phyloP scores from a whole-genome alignment of 2,888 invertebrate species.

The Amphiduros pacificus region DNA sequence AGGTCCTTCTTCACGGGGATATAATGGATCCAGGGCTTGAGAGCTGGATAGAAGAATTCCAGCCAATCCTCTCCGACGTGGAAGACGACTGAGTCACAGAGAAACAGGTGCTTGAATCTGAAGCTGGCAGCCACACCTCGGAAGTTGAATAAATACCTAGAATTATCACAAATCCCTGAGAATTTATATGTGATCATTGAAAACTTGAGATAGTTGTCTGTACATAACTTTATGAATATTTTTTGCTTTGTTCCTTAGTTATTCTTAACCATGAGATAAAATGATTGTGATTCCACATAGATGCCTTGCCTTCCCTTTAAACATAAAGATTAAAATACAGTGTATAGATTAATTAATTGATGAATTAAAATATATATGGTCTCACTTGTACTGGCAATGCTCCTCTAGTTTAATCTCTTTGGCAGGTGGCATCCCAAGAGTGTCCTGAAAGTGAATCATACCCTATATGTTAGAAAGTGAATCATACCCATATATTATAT shows the following conservation, averaged over 20 bases:
- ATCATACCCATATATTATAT: too few relatives aligned
- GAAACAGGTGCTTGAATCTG: constrained; percentile 90
- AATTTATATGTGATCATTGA: too few relatives aligned
- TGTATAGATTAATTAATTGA: not conserved
- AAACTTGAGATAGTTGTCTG: too few relatives aligned
- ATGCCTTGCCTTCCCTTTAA: not conserved
- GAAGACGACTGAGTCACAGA: constrained; percentile 89
- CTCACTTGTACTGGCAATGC: constrained; percentile 78
- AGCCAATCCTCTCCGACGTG: constrained; percentile 93
- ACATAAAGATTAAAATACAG: not conserved
- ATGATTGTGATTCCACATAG: too few relatives aligned
- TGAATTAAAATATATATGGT: too few relatives aligned
- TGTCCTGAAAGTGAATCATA: constrained; percentile 77
- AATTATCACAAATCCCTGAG: constrained; percentile 8
- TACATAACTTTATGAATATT: too few relatives aligned
- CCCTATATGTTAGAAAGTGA: too few relatives aligned
- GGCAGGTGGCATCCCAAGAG: constrained; percentile 80
- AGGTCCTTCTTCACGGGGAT: constrained; percentile 78
- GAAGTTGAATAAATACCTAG: constrained; percentile 91
- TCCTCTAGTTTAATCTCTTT: constrained; percentile 84
- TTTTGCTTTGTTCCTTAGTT: too few relatives aligned
- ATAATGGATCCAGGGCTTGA: constrained; percentile 95
- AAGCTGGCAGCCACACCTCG: constrained; percentile 97
- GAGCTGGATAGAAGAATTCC: constrained; percentile 88
- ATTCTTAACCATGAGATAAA: too few relatives aligned